These are phyloP conservation scores for Temnopleurus reevesii DNA, from an alignment of 53 echinoderm and acorn worm species.

Conservation along the genomic window DNA sequence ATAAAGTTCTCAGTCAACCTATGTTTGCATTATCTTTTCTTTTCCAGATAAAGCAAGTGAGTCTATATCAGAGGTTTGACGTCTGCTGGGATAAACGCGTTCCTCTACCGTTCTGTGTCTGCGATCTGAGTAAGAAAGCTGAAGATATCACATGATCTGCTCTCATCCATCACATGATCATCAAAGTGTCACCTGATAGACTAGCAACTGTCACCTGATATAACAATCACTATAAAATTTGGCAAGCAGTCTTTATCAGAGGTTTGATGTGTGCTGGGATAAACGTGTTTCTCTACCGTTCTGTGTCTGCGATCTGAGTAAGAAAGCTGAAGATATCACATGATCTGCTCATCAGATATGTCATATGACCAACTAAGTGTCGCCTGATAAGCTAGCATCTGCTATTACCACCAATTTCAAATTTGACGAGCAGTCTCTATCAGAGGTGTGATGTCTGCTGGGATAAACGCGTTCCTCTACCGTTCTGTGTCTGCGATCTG, in stretches of 20 bases:
- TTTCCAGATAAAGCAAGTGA: conserved; percentile 42
- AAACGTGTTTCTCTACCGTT: conserved; percentile 77
- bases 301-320: conserved; percentile 81
- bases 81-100: conserved; percentile 93
- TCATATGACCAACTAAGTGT: not conserved
- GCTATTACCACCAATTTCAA: not conserved
- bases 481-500: conserved; percentile 80
- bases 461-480: conserved; percentile 79
- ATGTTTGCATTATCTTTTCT: not conserved
- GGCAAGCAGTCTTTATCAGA: conserved; percentile 81
- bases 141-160: conserved; percentile 2
- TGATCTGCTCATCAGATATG: not conserved
- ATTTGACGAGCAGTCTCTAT: conserved; percentile 26
- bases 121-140: conserved; percentile 60
- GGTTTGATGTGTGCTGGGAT: conserved; percentile 92
- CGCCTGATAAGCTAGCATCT: not conserved
- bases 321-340: conserved; percentile 14
- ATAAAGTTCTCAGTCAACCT: too few relatives aligned
- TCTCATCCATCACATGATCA: too few relatives aligned
- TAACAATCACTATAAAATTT: too few relatives aligned
- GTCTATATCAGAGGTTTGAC: conserved; percentile 83
- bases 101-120: conserved; percentile 83
- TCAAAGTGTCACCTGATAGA: too few relatives aligned
- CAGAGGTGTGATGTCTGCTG: conserved; percentile 4
- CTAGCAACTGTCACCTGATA: too few relatives aligned